These are phyloP conservation scores for Callaeas wilsoni DNA, from an alignment of 2,113 vertebrate genomes.

Conservation along the genomic window DNA sequence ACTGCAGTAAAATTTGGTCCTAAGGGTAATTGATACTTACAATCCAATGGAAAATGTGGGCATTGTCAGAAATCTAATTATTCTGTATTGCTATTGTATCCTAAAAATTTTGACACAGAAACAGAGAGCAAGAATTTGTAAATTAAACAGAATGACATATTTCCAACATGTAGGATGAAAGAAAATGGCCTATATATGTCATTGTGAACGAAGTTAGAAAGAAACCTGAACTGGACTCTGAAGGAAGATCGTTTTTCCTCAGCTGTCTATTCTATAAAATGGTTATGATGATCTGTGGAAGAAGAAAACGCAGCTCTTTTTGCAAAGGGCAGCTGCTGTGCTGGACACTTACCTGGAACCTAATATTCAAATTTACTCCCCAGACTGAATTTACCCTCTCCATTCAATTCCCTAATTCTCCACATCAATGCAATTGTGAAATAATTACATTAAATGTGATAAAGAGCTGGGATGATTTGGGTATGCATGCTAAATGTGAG, in stretches of 20 bases:
- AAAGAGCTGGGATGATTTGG: not conserved
- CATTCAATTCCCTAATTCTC: not conserved
- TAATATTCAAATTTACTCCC: not conserved
- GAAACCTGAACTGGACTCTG: not conserved
- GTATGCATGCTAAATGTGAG: not conserved
- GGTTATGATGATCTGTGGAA: not conserved
- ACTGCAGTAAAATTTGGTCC: not conserved
- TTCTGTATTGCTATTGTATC: not conserved
- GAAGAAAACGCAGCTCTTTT: not conserved
- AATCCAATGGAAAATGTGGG: not conserved
- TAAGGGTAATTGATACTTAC: not conserved
- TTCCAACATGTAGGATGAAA: not conserved
- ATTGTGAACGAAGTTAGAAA: not conserved
- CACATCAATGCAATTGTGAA: not conserved
- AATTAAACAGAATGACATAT: not conserved
- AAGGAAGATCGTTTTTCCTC: not conserved
- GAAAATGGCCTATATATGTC: not conserved
- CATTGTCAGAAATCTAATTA: not conserved
- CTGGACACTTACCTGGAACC: not conserved
- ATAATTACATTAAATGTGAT: not conserved
- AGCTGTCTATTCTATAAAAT: not conserved
- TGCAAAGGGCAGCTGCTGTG: not conserved
- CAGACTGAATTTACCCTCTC: not conserved
- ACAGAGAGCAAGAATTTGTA: not conserved
- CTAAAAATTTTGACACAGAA: not conserved